Conservation (phyloP, 2,797 vertebrate genomes). For the Mormyrus proboscirostris region DNA sequence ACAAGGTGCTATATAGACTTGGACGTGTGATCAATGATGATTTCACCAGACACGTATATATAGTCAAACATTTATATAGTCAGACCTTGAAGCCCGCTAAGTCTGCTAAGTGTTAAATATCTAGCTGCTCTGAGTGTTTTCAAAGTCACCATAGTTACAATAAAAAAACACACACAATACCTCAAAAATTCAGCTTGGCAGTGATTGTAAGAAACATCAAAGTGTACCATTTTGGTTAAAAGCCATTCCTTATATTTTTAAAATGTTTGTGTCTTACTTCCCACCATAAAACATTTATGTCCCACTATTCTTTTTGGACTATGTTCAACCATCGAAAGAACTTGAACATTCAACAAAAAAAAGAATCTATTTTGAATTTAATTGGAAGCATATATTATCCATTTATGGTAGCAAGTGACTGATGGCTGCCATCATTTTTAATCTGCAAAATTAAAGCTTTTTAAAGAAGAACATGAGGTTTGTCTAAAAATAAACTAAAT, state of each 20-base stretch:
- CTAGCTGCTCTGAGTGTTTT: background rate
- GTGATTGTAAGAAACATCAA: background rate
- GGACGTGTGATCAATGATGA: background rate
- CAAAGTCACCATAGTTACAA: background rate
- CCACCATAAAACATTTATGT: background rate
- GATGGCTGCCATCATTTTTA: background rate
- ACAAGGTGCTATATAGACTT: background rate
- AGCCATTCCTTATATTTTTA: background rate
- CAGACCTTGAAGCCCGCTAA: background rate
- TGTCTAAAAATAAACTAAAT: background rate
- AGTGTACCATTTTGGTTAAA: background rate
- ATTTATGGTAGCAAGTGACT: background rate
- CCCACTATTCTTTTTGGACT: background rate
- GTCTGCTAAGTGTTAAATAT: background rate
- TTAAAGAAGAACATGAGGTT: background rate
- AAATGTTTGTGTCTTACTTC: conserved; percentile 25
- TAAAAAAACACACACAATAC: background rate
- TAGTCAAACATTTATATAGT: background rate
- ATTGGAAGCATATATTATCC: background rate
- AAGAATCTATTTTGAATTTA: background rate
- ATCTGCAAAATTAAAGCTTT: background rate
- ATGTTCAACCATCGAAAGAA: background rate
- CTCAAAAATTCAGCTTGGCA: background rate
- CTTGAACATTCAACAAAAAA: background rate
- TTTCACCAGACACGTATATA: background rate